Percentiles rank a stretch among this genome's conserved stretches.
phyloP scores from a whole-genome alignment of 2,797 vertebrate species.

The Okamejei kenojei region DNA sequence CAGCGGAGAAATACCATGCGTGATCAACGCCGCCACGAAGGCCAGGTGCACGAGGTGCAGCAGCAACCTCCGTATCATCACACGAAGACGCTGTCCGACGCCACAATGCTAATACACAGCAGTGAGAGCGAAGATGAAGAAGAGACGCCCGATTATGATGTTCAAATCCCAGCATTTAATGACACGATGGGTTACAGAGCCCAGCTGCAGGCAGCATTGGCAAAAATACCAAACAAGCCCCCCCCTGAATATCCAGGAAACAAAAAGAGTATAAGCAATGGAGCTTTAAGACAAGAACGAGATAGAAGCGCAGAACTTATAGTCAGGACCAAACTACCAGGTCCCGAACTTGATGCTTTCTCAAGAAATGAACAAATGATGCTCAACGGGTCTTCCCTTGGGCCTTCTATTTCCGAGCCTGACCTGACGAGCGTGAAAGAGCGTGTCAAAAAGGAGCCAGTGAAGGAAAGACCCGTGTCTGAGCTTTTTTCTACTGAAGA shows the following conservation, averaged over 20 bases:
- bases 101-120: conserved; percentile 94
- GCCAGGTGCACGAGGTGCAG: conserved; percentile 54
- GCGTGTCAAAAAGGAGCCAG: conserved; percentile 82
- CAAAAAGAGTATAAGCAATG: conserved; percentile 68
- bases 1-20: conserved; percentile 74
- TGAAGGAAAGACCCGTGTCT: conserved; percentile 90
- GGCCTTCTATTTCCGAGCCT: conserved; percentile 89
- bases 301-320: conserved; percentile 55
- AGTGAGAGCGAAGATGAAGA: conserved; percentile 88
- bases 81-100: conserved; percentile 85
- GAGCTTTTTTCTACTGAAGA: conserved; percentile 96
- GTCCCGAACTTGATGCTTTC: conserved; percentile 61
- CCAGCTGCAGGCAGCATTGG: conserved; percentile 85
- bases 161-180: conserved; percentile 69
- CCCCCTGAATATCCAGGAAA: conserved; percentile 90
- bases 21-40: conserved; percentile 69
- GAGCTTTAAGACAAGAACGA: conserved; percentile 64
- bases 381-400: conserved; percentile 70
- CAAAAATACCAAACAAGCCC: conserved; percentile 90
- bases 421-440: conserved; percentile 94
- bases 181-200: conserved; percentile 74
- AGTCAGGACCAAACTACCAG: conserved; percentile 57
- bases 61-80: conserved; percentile 70
- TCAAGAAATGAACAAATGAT: conserved; percentile 70
- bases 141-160: conserved; percentile 63